Conservation (phyloP, 35 echinoderm and acorn worm genomes). For the Eucidaris tribuloides region DNA sequence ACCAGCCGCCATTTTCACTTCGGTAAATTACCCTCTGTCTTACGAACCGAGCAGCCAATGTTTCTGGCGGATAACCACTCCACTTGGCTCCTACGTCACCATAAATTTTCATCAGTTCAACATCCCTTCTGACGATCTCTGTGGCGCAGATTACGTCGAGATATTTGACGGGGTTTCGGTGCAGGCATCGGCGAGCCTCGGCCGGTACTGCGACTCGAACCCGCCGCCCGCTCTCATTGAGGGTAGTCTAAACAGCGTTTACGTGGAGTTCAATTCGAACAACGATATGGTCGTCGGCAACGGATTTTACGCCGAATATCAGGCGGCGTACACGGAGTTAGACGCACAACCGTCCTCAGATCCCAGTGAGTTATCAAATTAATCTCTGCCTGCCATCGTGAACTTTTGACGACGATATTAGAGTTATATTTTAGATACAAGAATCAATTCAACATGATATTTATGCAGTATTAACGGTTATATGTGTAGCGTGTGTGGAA, state of each 20-base stretch:
- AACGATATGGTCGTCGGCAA: slow-evolving; percentile 13
- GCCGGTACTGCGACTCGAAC: slow-evolving; percentile 31
- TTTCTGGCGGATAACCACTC: slow-evolving; percentile 54
- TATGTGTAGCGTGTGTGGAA: too few relatives aligned
- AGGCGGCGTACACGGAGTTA: background rate
- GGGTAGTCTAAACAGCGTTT: slow-evolving; percentile 37
- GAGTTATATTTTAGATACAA: too few relatives aligned
- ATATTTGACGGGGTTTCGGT: background rate
- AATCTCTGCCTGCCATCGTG: too few relatives aligned
- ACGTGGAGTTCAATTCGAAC: slow-evolving; percentile 6
- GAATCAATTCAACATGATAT: too few relatives aligned
- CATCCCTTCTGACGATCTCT: slow-evolving; percentile 27
- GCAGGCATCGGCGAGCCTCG: too few relatives aligned
- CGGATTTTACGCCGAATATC: slow-evolving; percentile 62
- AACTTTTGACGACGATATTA: too few relatives aligned
- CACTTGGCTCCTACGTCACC: slow-evolving; percentile 44
- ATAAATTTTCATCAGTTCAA: slow-evolving; percentile 57
- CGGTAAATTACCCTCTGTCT: slow-evolving; percentile 51
- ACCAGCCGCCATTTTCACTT: slow-evolving; percentile 40
- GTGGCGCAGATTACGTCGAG: slow-evolving; percentile 9
- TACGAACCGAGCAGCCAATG: slow-evolving; percentile 29
- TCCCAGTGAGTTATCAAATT: too few relatives aligned
- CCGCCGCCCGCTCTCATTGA: background rate
- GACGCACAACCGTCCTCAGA: too few relatives aligned
- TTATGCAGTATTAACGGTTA: too few relatives aligned